Evolutionary conservation across 2,113 vertebrate species (phyloP).

Genomic region (Motacilla tschutschensis): DNA sequence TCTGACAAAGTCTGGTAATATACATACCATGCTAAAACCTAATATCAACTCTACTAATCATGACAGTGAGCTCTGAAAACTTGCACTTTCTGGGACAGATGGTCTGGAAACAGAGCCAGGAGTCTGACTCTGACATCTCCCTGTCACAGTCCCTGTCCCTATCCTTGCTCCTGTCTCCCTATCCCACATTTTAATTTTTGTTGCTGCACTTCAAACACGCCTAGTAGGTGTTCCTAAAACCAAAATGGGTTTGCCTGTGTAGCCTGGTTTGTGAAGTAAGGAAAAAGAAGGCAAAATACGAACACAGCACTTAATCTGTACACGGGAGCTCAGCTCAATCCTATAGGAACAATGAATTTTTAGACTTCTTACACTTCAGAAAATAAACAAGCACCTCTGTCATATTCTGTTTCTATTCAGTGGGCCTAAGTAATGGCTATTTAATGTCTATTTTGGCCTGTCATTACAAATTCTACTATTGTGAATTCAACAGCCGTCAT

Average conservation of each 20-base stretch:
- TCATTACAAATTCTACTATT: not conserved
- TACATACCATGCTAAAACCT: not conserved
- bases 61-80: not conserved
- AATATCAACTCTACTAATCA: not conserved
- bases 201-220: not conserved
- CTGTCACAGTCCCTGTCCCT: not conserved
- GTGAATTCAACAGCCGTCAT: not conserved
- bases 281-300: not conserved
- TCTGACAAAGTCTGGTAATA: slow-evolving; percentile 19
- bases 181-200: not conserved
- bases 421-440: not conserved
- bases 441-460: not conserved
- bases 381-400: not conserved
- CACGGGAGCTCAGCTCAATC: not conserved
- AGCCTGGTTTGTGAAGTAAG: not conserved
- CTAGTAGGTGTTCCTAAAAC: not conserved
- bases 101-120: not conserved
- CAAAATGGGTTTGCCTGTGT: not conserved
- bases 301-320: not conserved
- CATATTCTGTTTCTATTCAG: not conserved
- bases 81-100: not conserved
- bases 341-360: not conserved
- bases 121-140: not conserved
- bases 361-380: not conserved
- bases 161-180: not conserved